Percentiles rank a stretch among this genome's conserved stretches.
These are phyloP conservation scores for Zelleria hepariella DNA, from an alignment of 2,888 invertebrate species.

Conservation along the genomic window DNA sequence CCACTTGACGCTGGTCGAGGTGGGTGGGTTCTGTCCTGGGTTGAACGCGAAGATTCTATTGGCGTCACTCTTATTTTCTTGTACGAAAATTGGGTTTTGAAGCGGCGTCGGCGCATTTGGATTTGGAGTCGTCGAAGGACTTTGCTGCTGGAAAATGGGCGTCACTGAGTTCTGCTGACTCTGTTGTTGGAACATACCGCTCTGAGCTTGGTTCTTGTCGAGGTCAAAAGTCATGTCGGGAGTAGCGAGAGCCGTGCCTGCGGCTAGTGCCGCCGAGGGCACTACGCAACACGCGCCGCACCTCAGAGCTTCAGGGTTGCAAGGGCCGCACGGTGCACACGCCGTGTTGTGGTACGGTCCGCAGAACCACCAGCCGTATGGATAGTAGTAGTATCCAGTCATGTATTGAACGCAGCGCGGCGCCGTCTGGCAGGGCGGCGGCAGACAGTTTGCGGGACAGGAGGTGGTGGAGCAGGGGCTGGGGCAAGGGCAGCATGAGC, in stretches of 20 bases:
- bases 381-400: constrained; percentile 57
- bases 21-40: not conserved
- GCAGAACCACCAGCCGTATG: constrained; percentile 55
- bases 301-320: constrained; percentile 15
- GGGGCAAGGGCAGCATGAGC: not conserved
- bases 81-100: not conserved
- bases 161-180: not conserved
- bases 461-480: not conserved
- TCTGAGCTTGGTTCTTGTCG: not conserved
- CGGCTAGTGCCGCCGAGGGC: not conserved
- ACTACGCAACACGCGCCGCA: constrained; percentile 7
- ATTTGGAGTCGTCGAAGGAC: not conserved
- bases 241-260: not conserved
- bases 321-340: constrained; percentile 24
- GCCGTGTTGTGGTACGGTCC: constrained; percentile 44
- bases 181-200: not conserved
- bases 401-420: constrained; percentile 49
- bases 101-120: not conserved
- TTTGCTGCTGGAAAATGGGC: not conserved
- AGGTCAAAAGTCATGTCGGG: not conserved
- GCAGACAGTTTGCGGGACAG: constrained; percentile 25
- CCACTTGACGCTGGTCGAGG: not conserved
- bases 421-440: constrained; percentile 40
- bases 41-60: not conserved
- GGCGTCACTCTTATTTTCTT: not conserved